These are phyloP conservation scores for Pollenia labialis DNA, from an alignment of 2,888 invertebrate genomes.

Conservation along the genomic window DNA sequence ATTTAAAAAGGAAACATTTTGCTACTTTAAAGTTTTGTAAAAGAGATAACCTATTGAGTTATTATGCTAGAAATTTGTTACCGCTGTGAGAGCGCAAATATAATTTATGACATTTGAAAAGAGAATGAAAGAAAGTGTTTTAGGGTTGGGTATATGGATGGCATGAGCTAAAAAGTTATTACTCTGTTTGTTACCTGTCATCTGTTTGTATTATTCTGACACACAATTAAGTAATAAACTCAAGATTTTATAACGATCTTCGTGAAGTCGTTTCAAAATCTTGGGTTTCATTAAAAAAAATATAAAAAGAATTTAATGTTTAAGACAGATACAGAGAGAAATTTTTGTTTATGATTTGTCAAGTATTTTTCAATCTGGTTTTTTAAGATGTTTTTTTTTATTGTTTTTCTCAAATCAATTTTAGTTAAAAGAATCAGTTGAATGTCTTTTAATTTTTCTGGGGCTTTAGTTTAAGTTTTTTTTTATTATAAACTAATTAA, in stretches of 20 bases:
- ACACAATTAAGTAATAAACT: constrained; percentile 47
- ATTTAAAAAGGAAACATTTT: constrained; percentile 1
- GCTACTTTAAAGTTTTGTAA: constrained; percentile 21
- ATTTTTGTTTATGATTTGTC: constrained; percentile 57
- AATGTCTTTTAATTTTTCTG: constrained; percentile 19
- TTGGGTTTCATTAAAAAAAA: too few species aligned
- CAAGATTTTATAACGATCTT: not conserved
- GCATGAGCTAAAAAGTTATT: constrained; percentile 9
- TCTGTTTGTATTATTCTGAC: not conserved
- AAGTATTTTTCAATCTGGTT: constrained; percentile 34
- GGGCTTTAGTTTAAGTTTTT: not conserved
- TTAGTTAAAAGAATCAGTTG: constrained; percentile 13
- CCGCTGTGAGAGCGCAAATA: not conserved
- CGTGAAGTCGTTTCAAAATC: constrained; percentile 5
- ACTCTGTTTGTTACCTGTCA: constrained; percentile 10
- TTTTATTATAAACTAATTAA: constrained; percentile 68
- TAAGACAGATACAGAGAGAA: too few species aligned
- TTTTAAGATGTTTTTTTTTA: not conserved
- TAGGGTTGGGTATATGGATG: not conserved
- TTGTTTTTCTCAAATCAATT: not conserved
- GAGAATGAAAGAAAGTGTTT: constrained; percentile 8
- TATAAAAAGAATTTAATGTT: too few species aligned
- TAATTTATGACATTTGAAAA: constrained; percentile 52
- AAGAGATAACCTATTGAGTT: constrained; percentile 32
- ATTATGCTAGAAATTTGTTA: constrained; percentile 33